Conservation (phyloP, 2,888 invertebrate species). For the Philopedon plagiatum region DNA sequence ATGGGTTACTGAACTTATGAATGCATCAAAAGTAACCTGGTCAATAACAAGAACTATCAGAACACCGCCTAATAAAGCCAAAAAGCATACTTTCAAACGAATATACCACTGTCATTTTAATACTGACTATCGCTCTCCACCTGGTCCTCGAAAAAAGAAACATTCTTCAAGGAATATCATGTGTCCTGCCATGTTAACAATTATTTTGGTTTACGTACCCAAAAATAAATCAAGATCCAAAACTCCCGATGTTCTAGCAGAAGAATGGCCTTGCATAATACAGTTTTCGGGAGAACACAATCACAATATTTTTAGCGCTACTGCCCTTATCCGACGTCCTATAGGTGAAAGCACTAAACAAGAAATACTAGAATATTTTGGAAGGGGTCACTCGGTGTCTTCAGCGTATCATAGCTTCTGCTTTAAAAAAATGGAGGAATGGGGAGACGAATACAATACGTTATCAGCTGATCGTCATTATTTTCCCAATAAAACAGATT, state of each 20-base stretch:
- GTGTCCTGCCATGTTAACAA: slow-evolving; percentile 28
- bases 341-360: slow-evolving; percentile 20
- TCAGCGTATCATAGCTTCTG: slow-evolving; percentile 37
- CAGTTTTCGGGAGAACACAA: slow-evolving; percentile 36
- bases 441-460: slow-evolving; percentile 29
- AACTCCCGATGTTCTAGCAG: neutral
- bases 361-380: slow-evolving; percentile 30
- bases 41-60: too few species aligned
- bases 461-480: slow-evolving; percentile 28
- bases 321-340: slow-evolving; percentile 23
- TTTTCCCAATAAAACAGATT: slow-evolving; percentile 40
- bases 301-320: slow-evolving; percentile 31
- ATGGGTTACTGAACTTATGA: too few species aligned
- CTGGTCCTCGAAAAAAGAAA: slow-evolving; percentile 9
- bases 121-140: too few species aligned
- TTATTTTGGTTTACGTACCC: slow-evolving; percentile 25
- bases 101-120: too few species aligned
- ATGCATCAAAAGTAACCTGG: too few species aligned
- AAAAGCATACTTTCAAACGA: too few species aligned
- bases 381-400: slow-evolving; percentile 26
- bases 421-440: slow-evolving; percentile 35
- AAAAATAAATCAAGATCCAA: slow-evolving; percentile 17
- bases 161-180: slow-evolving; percentile 19
- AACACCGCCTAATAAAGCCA: too few species aligned
- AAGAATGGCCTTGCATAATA: slow-evolving; percentile 27